These are phyloP conservation scores for Acrobasis suavella DNA, from an alignment of 2,888 invertebrate genomes.

Conservation along the genomic window DNA sequence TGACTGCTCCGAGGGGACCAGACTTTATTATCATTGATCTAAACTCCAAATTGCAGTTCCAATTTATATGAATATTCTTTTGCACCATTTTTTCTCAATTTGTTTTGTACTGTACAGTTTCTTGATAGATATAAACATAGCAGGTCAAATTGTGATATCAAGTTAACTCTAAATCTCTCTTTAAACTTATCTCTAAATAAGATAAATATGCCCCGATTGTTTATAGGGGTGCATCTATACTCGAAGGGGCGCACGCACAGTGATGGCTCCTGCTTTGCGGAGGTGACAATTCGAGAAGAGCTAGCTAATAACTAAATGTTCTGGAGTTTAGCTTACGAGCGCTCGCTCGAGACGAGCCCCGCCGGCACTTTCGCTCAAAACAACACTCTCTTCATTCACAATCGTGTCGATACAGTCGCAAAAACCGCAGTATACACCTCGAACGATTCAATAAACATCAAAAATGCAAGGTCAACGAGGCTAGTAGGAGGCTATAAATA, in stretches of 20 bases:
- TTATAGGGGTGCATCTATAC: too few relatives aligned
- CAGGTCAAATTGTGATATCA: too few relatives aligned
- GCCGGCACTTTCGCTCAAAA: conserved; percentile 7
- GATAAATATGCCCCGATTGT: too few relatives aligned
- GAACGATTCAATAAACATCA: conserved; percentile 72
- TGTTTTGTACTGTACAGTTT: too few relatives aligned
- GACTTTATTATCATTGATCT: neutral
- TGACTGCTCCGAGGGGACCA: conserved; percentile 1
- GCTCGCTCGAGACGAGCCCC: neutral
- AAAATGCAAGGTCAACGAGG: conserved; percentile 73
- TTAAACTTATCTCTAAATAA: too few relatives aligned
- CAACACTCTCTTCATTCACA: conserved; percentile 27
- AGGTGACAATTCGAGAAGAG: neutral
- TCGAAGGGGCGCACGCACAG: neutral
- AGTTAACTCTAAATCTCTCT: too few relatives aligned
- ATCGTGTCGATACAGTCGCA: conserved; percentile 38
- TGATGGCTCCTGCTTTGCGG: neutral
- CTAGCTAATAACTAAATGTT: neutral
- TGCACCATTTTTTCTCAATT: too few relatives aligned
- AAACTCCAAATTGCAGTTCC: too few relatives aligned
- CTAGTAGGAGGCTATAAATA: conserved; percentile 73
- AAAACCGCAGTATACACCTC: conserved; percentile 51
- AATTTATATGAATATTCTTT: too few relatives aligned
- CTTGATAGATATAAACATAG: too few relatives aligned
- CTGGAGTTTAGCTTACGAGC: neutral